Evolutionary conservation across 2,797 vertebrate genomes (phyloP).

Genomic region (Dromococcyx pavoninus): DNA sequence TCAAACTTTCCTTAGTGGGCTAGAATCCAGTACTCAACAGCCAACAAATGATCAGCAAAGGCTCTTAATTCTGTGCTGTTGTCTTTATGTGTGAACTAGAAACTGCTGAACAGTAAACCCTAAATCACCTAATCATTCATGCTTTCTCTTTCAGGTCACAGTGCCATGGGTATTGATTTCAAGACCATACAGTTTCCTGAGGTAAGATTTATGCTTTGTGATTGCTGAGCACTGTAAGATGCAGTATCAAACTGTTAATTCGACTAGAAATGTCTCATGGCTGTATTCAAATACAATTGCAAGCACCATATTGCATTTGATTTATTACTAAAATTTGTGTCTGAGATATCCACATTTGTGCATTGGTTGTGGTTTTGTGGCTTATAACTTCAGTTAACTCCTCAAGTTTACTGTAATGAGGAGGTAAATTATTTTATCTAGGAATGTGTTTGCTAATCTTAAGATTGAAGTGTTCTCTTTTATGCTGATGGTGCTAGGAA

Average conservation of each 20-base stretch:
- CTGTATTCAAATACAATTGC: background rate
- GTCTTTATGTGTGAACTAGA: background rate
- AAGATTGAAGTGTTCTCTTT: background rate
- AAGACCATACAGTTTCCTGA: background rate
- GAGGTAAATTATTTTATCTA: constrained; percentile 14
- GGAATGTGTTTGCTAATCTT: constrained; percentile 30
- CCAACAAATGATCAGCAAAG: background rate
- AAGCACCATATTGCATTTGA: background rate
- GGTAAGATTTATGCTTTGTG: background rate
- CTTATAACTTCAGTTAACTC: constrained; percentile 31
- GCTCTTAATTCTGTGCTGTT: background rate
- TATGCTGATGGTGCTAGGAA: background rate
- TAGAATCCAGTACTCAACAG: background rate
- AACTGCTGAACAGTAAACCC: background rate
- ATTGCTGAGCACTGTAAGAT: background rate
- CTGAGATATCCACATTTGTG: background rate
- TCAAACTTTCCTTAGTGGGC: background rate
- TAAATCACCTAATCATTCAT: background rate
- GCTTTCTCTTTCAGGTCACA: background rate
- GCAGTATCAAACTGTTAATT: background rate
- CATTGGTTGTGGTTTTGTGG: constrained; percentile 18
- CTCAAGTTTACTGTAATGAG: background rate
- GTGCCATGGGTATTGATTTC: background rate
- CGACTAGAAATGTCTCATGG: background rate
- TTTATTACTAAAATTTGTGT: background rate